Base-by-base conservation (phyloP, 2,797 vertebrate species). In the Huso huso region DNA sequence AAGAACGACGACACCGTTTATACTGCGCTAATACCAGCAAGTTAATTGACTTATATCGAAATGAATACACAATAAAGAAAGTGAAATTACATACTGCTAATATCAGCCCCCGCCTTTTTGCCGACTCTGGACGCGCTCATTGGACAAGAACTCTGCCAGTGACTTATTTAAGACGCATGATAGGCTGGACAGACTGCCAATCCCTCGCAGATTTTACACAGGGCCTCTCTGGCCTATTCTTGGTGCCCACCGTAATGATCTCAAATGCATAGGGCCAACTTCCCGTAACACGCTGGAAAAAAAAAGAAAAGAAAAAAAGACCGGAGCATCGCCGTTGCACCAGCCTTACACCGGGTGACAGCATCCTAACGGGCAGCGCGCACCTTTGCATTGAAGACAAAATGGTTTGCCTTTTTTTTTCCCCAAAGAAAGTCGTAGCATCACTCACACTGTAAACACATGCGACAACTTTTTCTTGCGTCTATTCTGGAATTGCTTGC, bases 221-320 rank as follows among this genome's bases (percentile, higher is more conserved):
- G 71, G 79, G 82, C 73, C 82, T 84, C 76, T 74, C 71, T 72
- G 84, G 86, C 85, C 85, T 84, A 80, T 74, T 70, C 60, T 55
- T 63, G 69, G 13, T 62, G 80, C 75, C 82, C 84, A 82, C 73
- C 68, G 69, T 49, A 13, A 50, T 49, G 70, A 64, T 60, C 50
- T 68, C 48, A 65, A 23, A 63, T 65, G 59, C n/a, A 53, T 64
- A 70, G 73, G 51, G 63, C 67, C 67, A 85, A 84, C 77, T 85
- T 83, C 70, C 68, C 49, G 50, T 69, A 69, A 61, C 67, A 64
- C 65, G 63, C 69, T 49, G 48, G 49, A 65, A 67, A 66, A 50
- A 53, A 7, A 60, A 65, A 64, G 49, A 66, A 67, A 67, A 61
- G 49, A 61, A 61, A 49, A 13, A 61, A 61, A 50, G 48, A 5